Evolutionary conservation across 2,888 invertebrate genomes (phyloP), one percentile per base, ranked within the genome.

Genomic region (Dryococelus australis): DNA sequence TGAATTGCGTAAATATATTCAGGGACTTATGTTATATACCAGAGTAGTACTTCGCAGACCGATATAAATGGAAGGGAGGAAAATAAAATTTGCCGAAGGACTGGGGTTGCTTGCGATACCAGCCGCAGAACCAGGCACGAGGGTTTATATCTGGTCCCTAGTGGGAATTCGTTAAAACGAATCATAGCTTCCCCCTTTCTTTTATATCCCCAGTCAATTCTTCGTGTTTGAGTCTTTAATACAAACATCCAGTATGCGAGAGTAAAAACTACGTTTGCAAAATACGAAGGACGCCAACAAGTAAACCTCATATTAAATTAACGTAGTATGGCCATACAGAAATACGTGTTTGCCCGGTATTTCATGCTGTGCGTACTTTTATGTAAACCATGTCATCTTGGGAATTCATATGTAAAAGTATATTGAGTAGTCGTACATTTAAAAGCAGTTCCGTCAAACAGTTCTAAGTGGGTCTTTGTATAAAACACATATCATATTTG

Each of bases 91-190:
- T 65, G 6, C 65, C 65, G 79, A 27, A 65, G 12, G 43, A 26
- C 16, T 43, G 87, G 86, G 87, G 43, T 65, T 87, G 85, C 80
- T 43, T 35, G 85, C 85, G 87, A 47, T 85, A 87, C 85, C 65
- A 87, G 85, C 87, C 85, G 53, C 87, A 87, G 83, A 86, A 86
- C 43, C 27, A 85, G n/a, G 24, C 47, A 26, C 85, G 47, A 47
- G 43, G 47, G 80, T 86, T 81, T 81, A 35, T 83, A 79, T 86
- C 86, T 51, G 80, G 81, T 86, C 86, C 81, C 86, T 47, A 13
- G 86, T 81, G 86, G 51, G 83, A 86, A 86, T 84, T 84, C 80
- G 87, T 87, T 85, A 79, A 85, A 85, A 27, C 85, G 43, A 80
- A 85, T 85, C 85, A 85, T 85, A 65, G 65, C 65, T 65, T 65